Conservation (phyloP, 2,113 vertebrate species). For the Canis aureus region DNA sequence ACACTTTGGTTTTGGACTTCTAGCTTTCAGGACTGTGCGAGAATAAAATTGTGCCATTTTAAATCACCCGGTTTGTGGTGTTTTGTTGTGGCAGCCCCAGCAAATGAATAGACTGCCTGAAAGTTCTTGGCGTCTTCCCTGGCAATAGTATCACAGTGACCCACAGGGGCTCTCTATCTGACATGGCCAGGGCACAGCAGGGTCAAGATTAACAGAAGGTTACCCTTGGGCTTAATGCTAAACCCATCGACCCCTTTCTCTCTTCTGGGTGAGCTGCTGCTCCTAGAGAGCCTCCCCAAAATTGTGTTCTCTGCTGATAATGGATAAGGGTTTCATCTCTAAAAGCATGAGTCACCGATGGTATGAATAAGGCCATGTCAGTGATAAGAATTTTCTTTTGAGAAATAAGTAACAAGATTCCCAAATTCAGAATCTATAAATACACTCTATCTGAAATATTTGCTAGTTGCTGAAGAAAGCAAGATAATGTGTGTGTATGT, state of each 20-base stretch:
- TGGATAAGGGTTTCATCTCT: background rate
- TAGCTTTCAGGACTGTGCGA: background rate
- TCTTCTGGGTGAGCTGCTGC: background rate
- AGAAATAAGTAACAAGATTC: background rate
- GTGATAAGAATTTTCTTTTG: background rate
- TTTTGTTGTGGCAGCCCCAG: background rate
- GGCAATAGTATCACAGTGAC: background rate
- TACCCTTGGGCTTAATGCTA: background rate
- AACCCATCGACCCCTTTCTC: background rate
- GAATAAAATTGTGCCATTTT: background rate
- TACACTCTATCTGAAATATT: background rate
- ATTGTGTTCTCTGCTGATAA: background rate
- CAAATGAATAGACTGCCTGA: background rate
- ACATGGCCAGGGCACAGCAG: background rate
- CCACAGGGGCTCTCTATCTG: background rate
- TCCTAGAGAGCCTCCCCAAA: background rate
- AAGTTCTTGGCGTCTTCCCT: background rate
- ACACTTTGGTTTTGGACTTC: background rate
- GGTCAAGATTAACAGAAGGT: background rate
- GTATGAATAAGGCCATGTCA: background rate
- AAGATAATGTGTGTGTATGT: background rate
- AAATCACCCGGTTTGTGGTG: background rate
- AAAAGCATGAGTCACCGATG: background rate
- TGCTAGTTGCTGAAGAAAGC: background rate
- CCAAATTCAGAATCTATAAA: slow-evolving; percentile 20